phyloP scores from a whole-genome alignment of 2,888 invertebrate species.

The Embidobia sp. region DNA sequence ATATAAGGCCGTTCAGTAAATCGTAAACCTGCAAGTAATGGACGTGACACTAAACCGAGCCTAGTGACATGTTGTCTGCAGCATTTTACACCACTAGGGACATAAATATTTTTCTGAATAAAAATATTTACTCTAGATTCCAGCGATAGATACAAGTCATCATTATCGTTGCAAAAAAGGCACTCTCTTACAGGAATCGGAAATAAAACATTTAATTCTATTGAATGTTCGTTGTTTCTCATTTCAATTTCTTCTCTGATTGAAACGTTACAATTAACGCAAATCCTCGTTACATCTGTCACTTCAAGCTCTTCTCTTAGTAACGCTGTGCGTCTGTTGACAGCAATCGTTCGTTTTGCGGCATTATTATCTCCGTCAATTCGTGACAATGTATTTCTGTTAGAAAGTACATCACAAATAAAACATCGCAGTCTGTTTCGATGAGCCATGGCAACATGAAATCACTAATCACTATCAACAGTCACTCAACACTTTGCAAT shows the following conservation, averaged over 20 bases:
- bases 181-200: not conserved
- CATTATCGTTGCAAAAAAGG: constrained; percentile 14
- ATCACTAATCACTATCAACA: too few species aligned
- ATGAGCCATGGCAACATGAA: too few species aligned
- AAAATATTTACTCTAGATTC: constrained; percentile 11
- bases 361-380: constrained; percentile 3
- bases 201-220: constrained; percentile 7
- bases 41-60: not conserved
- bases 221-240: constrained; percentile 2
- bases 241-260: constrained; percentile 6
- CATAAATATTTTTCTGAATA: constrained; percentile 20
- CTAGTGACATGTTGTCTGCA: constrained; percentile 6
- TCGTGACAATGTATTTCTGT: not conserved
- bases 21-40: not conserved
- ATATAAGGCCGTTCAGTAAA: not conserved
- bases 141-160: constrained; percentile 7
- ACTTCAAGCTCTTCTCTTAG: not conserved
- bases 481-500: too few species aligned
- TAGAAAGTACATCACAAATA: not conserved
- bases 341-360: not conserved
- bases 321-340: constrained; percentile 8
- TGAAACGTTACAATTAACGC: not conserved
- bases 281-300: constrained; percentile 2
- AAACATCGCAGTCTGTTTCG: not conserved
- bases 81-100: constrained; percentile 9